Conservation (phyloP, 2,113 vertebrate genomes). For the Oryctolagus cuniculus region DNA sequence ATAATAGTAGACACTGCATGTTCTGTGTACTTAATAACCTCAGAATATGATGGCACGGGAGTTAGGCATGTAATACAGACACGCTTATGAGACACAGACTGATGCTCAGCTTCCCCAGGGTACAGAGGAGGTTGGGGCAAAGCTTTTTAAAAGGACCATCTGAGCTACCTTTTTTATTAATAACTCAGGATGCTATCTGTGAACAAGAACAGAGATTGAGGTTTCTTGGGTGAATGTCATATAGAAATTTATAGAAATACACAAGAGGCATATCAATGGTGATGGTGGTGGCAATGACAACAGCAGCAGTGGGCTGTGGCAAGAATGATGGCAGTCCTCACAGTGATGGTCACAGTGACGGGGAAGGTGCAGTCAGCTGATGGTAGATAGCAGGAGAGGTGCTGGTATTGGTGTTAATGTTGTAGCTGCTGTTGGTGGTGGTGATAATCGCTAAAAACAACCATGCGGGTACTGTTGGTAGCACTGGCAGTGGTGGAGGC, state of each 20-base stretch:
- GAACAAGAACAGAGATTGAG: not conserved
- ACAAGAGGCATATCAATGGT: too few relatives aligned
- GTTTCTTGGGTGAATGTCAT: not conserved
- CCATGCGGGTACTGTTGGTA: not conserved
- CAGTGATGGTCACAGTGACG: not conserved
- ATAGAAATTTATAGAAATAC: not conserved
- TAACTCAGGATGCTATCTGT: not conserved
- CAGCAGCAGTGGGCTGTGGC: too few relatives aligned
- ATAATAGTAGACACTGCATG: not conserved
- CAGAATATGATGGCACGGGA: rapidly evolving
- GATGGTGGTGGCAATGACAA: not conserved
- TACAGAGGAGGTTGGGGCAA: not conserved
- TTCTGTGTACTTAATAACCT: not conserved
- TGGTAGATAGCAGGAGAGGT: not conserved
- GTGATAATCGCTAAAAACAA: too few relatives aligned
- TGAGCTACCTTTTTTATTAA: too few relatives aligned
- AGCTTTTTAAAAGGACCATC: not conserved
- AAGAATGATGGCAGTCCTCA: not conserved
- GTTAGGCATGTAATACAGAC: not conserved
- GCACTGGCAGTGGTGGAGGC: not conserved
- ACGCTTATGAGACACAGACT: not conserved
- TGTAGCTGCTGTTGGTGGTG: not conserved
- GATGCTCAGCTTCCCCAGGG: not conserved
- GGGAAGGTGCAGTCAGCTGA: not conserved
- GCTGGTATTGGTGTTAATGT: not conserved